Evolutionary conservation across 2,888 invertebrate genomes (phyloP).

Genomic region (Pimpla rufipes): DNA sequence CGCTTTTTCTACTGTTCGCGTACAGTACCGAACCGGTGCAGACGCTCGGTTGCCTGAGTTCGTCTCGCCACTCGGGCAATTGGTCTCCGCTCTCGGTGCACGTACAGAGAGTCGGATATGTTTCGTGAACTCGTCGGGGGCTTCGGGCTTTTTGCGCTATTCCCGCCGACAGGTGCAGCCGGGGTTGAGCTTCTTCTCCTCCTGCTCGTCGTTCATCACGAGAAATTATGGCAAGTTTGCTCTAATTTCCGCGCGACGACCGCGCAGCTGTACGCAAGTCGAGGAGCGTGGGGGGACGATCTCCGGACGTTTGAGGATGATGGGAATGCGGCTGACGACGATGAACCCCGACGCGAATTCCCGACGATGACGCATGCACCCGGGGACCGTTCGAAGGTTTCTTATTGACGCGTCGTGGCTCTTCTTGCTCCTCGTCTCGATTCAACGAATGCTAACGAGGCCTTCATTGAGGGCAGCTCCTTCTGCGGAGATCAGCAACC

Average conservation of each 20-base stretch:
- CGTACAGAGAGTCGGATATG: constrained; percentile 48
- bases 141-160: constrained; percentile 42
- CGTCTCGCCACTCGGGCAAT: constrained; percentile 9
- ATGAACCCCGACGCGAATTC: constrained; percentile 20
- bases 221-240: constrained; percentile 14
- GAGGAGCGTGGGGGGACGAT: background rate
- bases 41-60: constrained; percentile 1
- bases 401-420: background rate
- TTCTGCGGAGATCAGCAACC: background rate
- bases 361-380: constrained; percentile 33
- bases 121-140: constrained; percentile 39
- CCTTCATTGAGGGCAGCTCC: constrained; percentile 2
- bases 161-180: constrained; percentile 1
- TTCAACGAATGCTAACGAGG: background rate
- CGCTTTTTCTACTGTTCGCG: constrained; percentile 47
- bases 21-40: constrained; percentile 5
- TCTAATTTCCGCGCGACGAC: constrained; percentile 1
- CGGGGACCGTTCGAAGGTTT: constrained; percentile 17
- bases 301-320: background rate
- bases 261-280: background rate
- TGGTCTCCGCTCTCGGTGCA: constrained; percentile 29
- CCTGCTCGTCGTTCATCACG: background rate
- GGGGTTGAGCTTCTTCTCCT: background rate
- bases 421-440: background rate
- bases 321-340: constrained; percentile 28